phyloP scores from a whole-genome alignment of 2,888 invertebrate genomes.

The Colostygia pectinataria region DNA sequence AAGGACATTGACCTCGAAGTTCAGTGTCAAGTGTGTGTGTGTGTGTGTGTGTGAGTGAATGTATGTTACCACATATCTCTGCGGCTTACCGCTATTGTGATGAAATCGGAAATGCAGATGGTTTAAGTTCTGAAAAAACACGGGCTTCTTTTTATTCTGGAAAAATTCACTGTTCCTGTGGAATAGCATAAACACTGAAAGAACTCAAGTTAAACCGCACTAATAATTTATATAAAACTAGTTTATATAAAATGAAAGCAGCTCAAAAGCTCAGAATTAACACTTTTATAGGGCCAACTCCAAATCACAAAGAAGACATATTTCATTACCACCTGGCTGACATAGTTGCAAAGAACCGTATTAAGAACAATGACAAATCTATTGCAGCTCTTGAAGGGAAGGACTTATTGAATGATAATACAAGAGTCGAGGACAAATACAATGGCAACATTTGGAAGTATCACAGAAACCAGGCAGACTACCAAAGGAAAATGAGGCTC shows the following conservation, averaged over 20 bases:
- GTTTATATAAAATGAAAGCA: neutral
- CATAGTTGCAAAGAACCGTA: slow-evolving; percentile 59
- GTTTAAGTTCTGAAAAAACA: too few species aligned
- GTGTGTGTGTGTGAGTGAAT: too few species aligned
- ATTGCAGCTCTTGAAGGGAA: slow-evolving; percentile 72
- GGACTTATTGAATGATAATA: slow-evolving; percentile 60
- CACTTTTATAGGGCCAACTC: slow-evolving; percentile 55
- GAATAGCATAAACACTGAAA: too few species aligned
- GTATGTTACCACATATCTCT: too few species aligned
- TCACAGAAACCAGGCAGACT: slow-evolving; percentile 52
- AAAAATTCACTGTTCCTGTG: too few species aligned
- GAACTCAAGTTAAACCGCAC: too few species aligned
- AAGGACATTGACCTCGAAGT: too few species aligned
- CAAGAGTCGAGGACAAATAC: slow-evolving; percentile 50
- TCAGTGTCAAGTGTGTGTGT: too few species aligned
- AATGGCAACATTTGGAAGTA: slow-evolving; percentile 64
- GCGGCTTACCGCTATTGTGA: too few species aligned
- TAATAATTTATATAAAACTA: too few species aligned
- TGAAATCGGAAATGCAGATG: too few species aligned
- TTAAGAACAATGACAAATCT: slow-evolving; percentile 74
- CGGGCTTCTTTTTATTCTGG: too few species aligned
- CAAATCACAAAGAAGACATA: slow-evolving; percentile 50
- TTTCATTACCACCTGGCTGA: slow-evolving; percentile 60
- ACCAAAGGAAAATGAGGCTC: slow-evolving; percentile 55
- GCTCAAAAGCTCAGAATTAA: neutral